Conservation (phyloP, 2,888 invertebrate species). For the Conomelus anceps region DNA sequence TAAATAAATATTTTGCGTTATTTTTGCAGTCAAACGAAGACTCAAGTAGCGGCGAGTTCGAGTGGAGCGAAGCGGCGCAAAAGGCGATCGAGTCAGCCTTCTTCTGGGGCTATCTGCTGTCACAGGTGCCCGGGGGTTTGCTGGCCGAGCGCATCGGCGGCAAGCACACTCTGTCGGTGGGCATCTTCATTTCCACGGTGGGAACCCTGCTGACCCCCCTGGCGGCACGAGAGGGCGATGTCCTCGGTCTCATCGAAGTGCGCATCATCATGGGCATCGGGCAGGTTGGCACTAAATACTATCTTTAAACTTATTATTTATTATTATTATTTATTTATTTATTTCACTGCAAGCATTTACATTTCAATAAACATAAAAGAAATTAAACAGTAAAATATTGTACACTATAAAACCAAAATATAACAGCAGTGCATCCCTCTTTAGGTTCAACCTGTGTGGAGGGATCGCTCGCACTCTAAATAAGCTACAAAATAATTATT, state of each 20-base stretch:
- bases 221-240: conserved; percentile 24
- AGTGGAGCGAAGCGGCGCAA: conserved; percentile 41
- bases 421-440: no score
- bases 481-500: no score
- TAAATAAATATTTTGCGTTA: no score
- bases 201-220: conserved; percentile 26
- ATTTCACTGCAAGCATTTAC: no score
- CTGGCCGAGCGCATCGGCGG: conserved; percentile 21
- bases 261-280: conserved; percentile 28
- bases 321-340: no score
- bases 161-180: conserved; percentile 24
- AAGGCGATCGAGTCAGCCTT: conserved; percentile 44
- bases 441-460: no score
- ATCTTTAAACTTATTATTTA: no score
- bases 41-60: conserved; percentile 33
- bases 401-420: no score
- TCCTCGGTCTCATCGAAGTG: conserved; percentile 23
- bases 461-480: no score
- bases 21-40: no score
- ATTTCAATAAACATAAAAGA: no score
- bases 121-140: conserved; percentile 37
- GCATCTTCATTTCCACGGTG: conserved; percentile 25
- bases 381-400: no score
- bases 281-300: conserved; percentile 25
- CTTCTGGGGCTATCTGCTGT: conserved; percentile 47